Conservation (phyloP, 2,113 vertebrate species). For the Hippocampus barbouri region DNA sequence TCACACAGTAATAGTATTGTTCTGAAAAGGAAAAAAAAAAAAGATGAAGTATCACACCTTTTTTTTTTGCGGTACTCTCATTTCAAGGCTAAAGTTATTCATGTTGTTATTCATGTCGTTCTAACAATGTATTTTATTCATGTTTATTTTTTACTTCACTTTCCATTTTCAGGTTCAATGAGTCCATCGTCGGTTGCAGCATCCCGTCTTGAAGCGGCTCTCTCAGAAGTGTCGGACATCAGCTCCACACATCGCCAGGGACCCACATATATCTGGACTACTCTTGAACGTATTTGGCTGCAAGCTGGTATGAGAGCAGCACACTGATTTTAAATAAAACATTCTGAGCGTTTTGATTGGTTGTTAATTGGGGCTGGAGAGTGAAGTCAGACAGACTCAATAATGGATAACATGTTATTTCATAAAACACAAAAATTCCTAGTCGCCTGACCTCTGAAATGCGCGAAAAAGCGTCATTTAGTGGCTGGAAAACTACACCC, state of each 20-base stretch:
- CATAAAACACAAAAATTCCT: too few relatives aligned
- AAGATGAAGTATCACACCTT: too few relatives aligned
- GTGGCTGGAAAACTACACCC: too few relatives aligned
- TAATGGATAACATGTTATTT: too few relatives aligned
- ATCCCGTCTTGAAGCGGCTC: constrained; percentile 89
- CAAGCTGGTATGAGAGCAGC: constrained; percentile 82
- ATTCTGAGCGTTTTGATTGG: not conserved
- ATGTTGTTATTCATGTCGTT: not conserved
- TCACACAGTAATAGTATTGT: too few relatives aligned
- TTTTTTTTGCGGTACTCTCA: too few relatives aligned
- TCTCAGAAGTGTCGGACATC: constrained; percentile 86
- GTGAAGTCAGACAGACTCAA: not conserved
- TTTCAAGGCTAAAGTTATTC: not conserved
- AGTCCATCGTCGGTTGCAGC: constrained; percentile 85
- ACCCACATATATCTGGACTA: constrained; percentile 86
- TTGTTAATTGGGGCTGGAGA: not conserved
- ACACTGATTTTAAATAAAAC: not conserved
- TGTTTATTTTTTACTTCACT: not conserved
- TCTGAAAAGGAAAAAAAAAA: too few relatives aligned
- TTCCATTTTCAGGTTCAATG: constrained; percentile 75
- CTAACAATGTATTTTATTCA: not conserved
- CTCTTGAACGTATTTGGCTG: constrained; percentile 93
- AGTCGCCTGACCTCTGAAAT: too few relatives aligned
- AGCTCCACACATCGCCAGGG: constrained; percentile 84
- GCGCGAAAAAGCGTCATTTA: too few relatives aligned